Base-by-base conservation (phyloP, 2,113 vertebrate genomes). In the Megalops atlanticus region DNA sequence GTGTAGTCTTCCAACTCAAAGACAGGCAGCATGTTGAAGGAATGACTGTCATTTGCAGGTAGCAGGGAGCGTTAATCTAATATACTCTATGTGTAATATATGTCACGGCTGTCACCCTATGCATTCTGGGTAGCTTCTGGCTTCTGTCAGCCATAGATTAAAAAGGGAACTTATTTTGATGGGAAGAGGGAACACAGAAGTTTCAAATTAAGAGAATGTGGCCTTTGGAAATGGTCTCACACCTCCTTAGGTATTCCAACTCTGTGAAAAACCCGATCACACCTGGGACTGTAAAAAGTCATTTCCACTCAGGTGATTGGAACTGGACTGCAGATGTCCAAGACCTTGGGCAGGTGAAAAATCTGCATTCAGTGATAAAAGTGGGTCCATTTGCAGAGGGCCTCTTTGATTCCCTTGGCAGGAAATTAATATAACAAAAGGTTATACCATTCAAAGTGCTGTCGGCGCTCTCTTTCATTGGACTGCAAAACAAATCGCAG, bases 361-460 rank as follows among this genome's bases (percentile, higher is more conserved):
- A 73, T 80, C 70, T 54, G 70, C 70, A 80, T 80, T 36, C 6
- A 36, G 15, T 3, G 15, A 73, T 74, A 49, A 74, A 80, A 54
- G 47, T 16, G 7, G n/a, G 0, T 47, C 79, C 35, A 36, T 45
- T 36, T 76, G 16, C 36, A 43, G 4, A 73, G 49, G 45, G 14
- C 68, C 27, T 33, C 83, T 83, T 58, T 84, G 79, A 84, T 86
- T 81, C 41, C 82, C 47, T 68, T 83, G 81, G 69, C 40, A 52
- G 45, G n/a, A n/a, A 74, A 81, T 81, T 81, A 84, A 70, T 54
- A 64, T 43, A 58, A 47, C 39, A 75, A 81, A 86, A 80, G 77
- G 80, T 82, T 78, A 64, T 80, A 35, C 36, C 43, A 81, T 77
- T 82, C 79, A 77, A 78, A 70, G 40, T 38, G 68, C 80, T 15